A percentile compares a stretch with the other conserved stretches of the same genome.
These are phyloP conservation scores for Podabrus alpinus DNA, from an alignment of 2,888 invertebrate genomes.

Conservation along the genomic window DNA sequence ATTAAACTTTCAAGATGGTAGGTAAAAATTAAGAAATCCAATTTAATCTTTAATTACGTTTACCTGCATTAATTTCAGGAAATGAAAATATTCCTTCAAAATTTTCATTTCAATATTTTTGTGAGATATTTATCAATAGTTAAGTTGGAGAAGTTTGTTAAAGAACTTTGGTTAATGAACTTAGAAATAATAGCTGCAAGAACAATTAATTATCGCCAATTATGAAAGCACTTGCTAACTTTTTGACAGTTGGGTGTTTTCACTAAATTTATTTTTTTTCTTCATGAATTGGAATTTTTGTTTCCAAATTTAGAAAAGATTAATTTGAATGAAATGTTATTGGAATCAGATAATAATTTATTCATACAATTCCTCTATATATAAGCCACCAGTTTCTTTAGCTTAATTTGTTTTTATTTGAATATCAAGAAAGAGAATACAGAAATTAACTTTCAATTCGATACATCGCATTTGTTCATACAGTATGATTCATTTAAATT, in stretches of 20 bases:
- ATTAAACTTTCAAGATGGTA: background rate
- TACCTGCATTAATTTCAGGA: background rate
- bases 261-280: background rate
- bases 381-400: background rate
- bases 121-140: background rate
- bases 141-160: background rate
- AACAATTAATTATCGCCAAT: conserved; percentile 2
- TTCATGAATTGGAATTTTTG: background rate
- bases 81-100: background rate
- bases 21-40: background rate
- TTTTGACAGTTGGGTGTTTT: background rate
- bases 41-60: background rate
- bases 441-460: no score
- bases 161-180: background rate
- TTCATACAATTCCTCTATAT: background rate
- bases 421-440: background rate
- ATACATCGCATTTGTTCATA: no score
- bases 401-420: background rate
- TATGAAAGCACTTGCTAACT: background rate
- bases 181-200: background rate
- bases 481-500: no score
- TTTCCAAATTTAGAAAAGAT: background rate
- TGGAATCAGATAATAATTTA: background rate
- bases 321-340: background rate
- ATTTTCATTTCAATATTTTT: background rate